Conservation (phyloP, 2,113 vertebrate species). For the Corythornis madagascariensis region DNA sequence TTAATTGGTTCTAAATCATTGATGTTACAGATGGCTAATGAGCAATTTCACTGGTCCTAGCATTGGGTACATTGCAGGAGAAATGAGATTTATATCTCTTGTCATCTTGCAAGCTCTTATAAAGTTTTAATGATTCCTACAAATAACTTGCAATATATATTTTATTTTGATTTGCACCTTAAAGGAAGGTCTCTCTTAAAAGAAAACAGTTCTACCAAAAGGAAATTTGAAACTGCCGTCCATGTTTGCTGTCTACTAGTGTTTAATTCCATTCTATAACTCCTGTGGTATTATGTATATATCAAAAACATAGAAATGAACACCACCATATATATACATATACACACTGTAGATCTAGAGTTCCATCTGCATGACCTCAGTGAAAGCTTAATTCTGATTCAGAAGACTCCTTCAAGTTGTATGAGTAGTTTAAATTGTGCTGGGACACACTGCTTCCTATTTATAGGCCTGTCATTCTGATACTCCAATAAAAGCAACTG, state of each 20-base stretch:
- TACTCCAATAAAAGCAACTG: neutral
- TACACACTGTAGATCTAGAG: rapidly evolving
- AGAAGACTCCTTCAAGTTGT: neutral
- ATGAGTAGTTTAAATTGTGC: neutral
- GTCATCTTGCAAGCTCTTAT: neutral
- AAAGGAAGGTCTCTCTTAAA: neutral
- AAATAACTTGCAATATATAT: neutral
- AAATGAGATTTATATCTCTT: neutral
- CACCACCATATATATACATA: neutral
- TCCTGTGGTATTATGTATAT: neutral
- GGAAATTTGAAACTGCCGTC: neutral
- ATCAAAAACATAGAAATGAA: neutral
- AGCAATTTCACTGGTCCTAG: neutral
- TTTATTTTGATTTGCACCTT: neutral
- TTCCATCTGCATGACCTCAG: neutral
- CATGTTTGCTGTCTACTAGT: neutral
- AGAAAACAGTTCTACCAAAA: neutral
- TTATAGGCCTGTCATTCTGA: neutral
- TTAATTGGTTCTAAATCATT: neutral
- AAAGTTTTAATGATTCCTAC: neutral
- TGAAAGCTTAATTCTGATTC: neutral
- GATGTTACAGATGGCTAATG: neutral
- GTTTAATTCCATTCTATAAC: neutral
- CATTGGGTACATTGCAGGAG: neutral
- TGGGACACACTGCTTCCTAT: neutral